phyloP scores from a whole-genome alignment of 2,113 vertebrate genomes.

The Oenanthe oenanthe region DNA sequence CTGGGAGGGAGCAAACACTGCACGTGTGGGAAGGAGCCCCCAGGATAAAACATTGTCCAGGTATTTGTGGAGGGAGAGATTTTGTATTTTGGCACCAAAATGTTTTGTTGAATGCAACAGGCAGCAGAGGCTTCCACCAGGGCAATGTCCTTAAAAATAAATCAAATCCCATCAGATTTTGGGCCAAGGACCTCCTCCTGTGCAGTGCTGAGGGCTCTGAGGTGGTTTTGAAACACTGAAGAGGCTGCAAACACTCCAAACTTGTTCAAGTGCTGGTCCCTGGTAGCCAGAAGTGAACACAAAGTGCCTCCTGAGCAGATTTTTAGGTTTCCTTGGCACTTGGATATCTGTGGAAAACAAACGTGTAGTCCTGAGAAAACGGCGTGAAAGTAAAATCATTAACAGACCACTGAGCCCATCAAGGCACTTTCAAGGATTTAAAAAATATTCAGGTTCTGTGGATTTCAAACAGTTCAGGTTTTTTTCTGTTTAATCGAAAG shows the following conservation, averaged over 20 bases:
- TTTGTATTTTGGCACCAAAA: not conserved
- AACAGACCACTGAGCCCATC: not conserved
- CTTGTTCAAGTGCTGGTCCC: not conserved
- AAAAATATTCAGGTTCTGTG: not conserved
- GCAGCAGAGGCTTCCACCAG: not conserved
- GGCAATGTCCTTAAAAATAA: not conserved
- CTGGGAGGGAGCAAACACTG: not conserved
- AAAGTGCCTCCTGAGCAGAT: not conserved
- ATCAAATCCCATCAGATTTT: rapidly evolving
- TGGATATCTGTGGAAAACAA: not conserved
- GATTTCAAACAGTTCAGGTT: not conserved
- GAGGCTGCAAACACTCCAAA: not conserved
- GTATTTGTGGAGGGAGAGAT: not conserved
- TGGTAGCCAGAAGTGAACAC: not conserved
- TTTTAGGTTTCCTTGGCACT: not conserved
- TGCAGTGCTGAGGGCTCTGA: not conserved
- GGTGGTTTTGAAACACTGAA: not conserved
- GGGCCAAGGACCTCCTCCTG: not conserved
- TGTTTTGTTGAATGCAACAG: rapidly evolving
- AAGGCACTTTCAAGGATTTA: not conserved
- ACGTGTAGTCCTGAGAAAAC: rapidly evolving
- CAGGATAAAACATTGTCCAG: not conserved
- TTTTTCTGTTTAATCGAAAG: not conserved
- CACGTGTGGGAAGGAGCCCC: not conserved
- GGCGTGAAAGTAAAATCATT: not conserved